A percentile compares a stretch with the other conserved stretches of the same genome.
Conservation (phyloP, 2,113 vertebrate genomes). For the Varanus salvator region DNA sequence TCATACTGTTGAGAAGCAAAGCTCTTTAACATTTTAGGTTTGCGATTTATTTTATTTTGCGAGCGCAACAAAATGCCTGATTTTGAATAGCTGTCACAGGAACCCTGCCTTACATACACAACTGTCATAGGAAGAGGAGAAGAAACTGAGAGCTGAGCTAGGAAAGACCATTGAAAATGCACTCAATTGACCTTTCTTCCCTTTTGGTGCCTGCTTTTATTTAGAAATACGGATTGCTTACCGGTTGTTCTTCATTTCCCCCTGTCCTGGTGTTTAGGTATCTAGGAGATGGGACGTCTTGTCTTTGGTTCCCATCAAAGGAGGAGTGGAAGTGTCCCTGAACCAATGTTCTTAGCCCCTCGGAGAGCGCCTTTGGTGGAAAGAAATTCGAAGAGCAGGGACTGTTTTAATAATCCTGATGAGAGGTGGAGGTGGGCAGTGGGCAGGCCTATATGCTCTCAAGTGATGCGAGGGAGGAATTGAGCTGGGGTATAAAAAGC, state of each 20-base stretch:
- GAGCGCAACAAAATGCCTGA: slow-evolving; percentile 14
- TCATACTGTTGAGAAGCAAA: slow-evolving; percentile 44
- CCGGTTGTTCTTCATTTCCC: slow-evolving; percentile 78
- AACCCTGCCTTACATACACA: slow-evolving; percentile 15
- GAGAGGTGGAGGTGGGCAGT: slow-evolving; percentile 70
- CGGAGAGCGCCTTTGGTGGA: slow-evolving; percentile 56
- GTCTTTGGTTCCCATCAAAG: slow-evolving; percentile 26
- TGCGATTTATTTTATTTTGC: slow-evolving; percentile 31
- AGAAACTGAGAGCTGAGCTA: neutral
- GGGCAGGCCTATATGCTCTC: slow-evolving; percentile 39
- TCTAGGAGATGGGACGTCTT: slow-evolving; percentile 26
- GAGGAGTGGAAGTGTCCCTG: slow-evolving; percentile 11
- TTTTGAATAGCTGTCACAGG: slow-evolving; percentile 29
- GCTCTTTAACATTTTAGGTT: slow-evolving; percentile 33
- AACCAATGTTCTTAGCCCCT: slow-evolving; percentile 50
- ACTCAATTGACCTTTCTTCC: neutral
- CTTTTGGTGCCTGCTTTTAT: neutral
- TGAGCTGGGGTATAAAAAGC: slow-evolving; percentile 55
- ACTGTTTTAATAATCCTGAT: slow-evolving; percentile 59
- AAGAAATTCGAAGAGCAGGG: slow-evolving; percentile 44
- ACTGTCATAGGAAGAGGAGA: slow-evolving; percentile 18
- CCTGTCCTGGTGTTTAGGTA: slow-evolving; percentile 21
- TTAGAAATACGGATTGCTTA: slow-evolving; percentile 65
- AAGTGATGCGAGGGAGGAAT: slow-evolving; percentile 62
- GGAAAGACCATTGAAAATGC: slow-evolving; percentile 38